phyloP scores from a whole-genome alignment of 2,113 vertebrate genomes.

The Butorides virescens region DNA sequence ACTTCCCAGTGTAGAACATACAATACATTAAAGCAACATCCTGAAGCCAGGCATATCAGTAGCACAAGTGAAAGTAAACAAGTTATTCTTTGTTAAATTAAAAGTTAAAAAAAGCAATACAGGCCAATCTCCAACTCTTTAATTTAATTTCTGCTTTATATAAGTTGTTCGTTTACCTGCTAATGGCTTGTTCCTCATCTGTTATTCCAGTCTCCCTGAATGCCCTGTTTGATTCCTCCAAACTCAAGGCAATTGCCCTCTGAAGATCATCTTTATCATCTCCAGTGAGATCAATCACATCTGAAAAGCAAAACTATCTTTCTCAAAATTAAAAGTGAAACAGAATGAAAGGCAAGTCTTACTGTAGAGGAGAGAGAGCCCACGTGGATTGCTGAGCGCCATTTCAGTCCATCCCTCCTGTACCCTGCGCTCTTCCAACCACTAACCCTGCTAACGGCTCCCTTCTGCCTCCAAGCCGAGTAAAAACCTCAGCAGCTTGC shows the following conservation, averaged over 20 bases:
- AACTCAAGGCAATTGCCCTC: slow-evolving; percentile 96
- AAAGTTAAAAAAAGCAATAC: slow-evolving; percentile 54
- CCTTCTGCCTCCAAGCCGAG: background rate
- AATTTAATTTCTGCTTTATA: slow-evolving; percentile 59
- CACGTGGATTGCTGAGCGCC: background rate
- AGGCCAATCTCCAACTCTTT: slow-evolving; percentile 55
- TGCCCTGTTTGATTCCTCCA: slow-evolving; percentile 95
- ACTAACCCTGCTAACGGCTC: background rate
- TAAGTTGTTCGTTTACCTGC: slow-evolving; percentile 83
- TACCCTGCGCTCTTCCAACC: background rate
- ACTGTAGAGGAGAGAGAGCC: slow-evolving; percentile 45
- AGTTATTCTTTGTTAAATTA: slow-evolving; percentile 22
- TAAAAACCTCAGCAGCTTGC: background rate
- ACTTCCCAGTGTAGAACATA: slow-evolving; percentile 18
- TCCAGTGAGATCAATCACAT: slow-evolving; percentile 97
- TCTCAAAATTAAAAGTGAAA: slow-evolving; percentile 77
- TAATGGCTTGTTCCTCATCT: slow-evolving; percentile 98
- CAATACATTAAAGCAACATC: slow-evolving; percentile 40
- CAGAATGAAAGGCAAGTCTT: slow-evolving; percentile 64
- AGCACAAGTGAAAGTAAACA: slow-evolving; percentile 53
- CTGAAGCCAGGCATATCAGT: slow-evolving; percentile 47
- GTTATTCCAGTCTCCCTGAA: slow-evolving; percentile 99
- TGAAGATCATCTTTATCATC: slow-evolving; percentile 99
- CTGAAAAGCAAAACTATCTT: slow-evolving; percentile 81
- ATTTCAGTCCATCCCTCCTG: slow-evolving; percentile 34